Evolutionary conservation across 1,140 invertebrate species (phyloP), one percentile per base, ranked within the genome.

Genomic region (Achatina immaculata): DNA sequence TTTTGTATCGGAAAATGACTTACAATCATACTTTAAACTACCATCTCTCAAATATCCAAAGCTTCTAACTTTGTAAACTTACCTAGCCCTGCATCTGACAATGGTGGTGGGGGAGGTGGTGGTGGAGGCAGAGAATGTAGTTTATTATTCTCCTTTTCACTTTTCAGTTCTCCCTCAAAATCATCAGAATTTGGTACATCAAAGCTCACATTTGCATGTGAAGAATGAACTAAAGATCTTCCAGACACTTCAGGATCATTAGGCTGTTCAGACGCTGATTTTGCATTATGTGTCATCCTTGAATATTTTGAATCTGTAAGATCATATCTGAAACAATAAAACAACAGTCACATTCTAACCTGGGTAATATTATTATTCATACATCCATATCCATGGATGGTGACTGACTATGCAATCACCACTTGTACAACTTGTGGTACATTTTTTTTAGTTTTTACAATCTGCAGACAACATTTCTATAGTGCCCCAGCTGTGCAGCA

Each of bases 161-260:
- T 58, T 38, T 16, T 34, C 7, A 6, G 34, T 45, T 75, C 43
- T 45, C 16, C 38, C 31, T 6, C 48, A 48, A 36, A 9, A n/a
- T 48, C 72, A 19, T 28, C 43, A 0, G 21, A 9, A 36, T 45
- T 42, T 34, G 68, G 11, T 42, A 48, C n/a, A 6, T 24, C 58
- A 21, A 65, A 82, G 36, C 42, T 16, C 24, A 58, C 43, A 58
- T 62, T 66, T 34, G 9, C 38, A 40, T 34, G 74, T 58, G 81
- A 40, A 28, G 66, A 31, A 75, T 80, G 24, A 31, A 85, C 84
- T 14, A 84, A 38, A 72, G 87, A 86, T 38, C 83, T 85, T 0
- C 88, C 87, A 21, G 83, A 85, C 34, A 85, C 88, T 82, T 89
- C 86, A n/a, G 85, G 89, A 66, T 88, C 89, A 86, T 91, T 88